A percentile compares a stretch with the other conserved stretches of the same genome.
These are phyloP conservation scores for Nannobrachium achirus DNA, from an alignment of 2,113 vertebrate genomes.

Conservation along the genomic window DNA sequence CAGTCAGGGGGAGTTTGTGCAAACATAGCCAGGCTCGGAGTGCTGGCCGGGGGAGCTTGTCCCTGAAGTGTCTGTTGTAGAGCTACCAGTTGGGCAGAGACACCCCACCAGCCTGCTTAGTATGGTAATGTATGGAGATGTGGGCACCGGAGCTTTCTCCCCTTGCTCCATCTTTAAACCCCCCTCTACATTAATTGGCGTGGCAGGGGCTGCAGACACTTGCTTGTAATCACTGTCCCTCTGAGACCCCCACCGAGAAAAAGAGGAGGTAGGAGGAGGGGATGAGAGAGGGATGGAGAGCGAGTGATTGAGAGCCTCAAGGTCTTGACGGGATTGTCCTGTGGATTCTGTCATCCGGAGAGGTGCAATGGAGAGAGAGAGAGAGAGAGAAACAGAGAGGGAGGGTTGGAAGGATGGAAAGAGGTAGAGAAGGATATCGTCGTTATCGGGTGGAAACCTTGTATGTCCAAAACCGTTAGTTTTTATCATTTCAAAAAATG, in stretches of 20 bases:
- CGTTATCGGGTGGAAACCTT: no score
- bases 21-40: constrained; percentile 55
- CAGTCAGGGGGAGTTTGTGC: constrained; percentile 48
- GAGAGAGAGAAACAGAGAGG: constrained; percentile 23
- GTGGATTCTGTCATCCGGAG: constrained; percentile 57
- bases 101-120: constrained; percentile 64
- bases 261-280: constrained; percentile 46
- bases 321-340: constrained; percentile 53
- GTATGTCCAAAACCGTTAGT: no score
- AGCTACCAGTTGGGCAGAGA: constrained; percentile 53
- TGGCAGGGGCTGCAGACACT: constrained; percentile 62
- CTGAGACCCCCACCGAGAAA: constrained; percentile 55
- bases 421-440: not conserved
- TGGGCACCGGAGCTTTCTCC: constrained; percentile 33
- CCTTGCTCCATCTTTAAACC: constrained; percentile 58
- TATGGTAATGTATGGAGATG: constrained; percentile 78
- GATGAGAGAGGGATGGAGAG: constrained; percentile 22
- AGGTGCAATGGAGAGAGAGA: constrained; percentile 39
- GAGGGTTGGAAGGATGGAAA: not conserved
- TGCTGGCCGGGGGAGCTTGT: constrained; percentile 36
- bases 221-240: constrained; percentile 76
- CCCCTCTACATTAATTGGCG: constrained; percentile 69
- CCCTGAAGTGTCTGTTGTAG: constrained; percentile 69
- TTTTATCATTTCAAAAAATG: no score
- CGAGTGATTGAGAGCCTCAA: constrained; percentile 25